Conservation (phyloP, 1,140 invertebrate species). For the Aphelenchoides fujianensis region DNA sequence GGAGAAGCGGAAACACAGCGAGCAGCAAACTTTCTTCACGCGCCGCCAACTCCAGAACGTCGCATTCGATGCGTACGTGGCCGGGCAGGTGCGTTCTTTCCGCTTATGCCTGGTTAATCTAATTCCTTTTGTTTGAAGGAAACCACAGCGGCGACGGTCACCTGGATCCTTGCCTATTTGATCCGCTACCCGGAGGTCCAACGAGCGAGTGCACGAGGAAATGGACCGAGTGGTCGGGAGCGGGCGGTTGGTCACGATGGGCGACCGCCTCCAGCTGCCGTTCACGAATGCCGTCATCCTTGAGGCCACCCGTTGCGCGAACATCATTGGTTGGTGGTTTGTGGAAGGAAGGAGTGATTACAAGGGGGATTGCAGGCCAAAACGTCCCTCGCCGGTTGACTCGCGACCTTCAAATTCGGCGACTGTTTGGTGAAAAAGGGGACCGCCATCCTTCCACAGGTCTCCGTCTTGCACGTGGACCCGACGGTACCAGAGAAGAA, state of each 20-base stretch:
- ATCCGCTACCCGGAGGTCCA: slow-evolving; percentile 23
- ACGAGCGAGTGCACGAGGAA: slow-evolving; percentile 26
- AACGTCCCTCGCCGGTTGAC: neutral
- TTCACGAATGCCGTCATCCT: slow-evolving; percentile 31
- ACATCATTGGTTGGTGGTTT: slow-evolving; percentile 15
- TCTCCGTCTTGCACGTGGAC: slow-evolving; percentile 5
- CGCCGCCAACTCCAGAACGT: neutral
- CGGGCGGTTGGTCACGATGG: slow-evolving; percentile 16
- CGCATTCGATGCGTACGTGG: slow-evolving; percentile 19
- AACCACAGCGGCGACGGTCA: slow-evolving; percentile 21
- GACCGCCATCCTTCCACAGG: slow-evolving; percentile 3
- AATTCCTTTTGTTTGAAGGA: slow-evolving; percentile 8
- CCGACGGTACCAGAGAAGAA: too few relatives aligned
- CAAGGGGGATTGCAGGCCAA: too few relatives aligned
- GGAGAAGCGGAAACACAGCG: slow-evolving; percentile 17
- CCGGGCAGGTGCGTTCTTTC: slow-evolving; percentile 20
- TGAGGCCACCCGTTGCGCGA: neutral
- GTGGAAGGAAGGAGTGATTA: too few relatives aligned
- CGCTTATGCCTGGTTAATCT: too few relatives aligned
- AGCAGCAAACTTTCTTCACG: neutral
- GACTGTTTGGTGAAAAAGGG: slow-evolving; percentile 6
- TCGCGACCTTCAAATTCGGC: neutral
- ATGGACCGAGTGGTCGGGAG: slow-evolving; percentile 15
- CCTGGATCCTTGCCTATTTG: slow-evolving; percentile 23
- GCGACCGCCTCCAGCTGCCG: slow-evolving; percentile 14